phyloP scores from a whole-genome alignment of 2,113 vertebrate genomes.

The Heterotilapia buettikoferi region DNA sequence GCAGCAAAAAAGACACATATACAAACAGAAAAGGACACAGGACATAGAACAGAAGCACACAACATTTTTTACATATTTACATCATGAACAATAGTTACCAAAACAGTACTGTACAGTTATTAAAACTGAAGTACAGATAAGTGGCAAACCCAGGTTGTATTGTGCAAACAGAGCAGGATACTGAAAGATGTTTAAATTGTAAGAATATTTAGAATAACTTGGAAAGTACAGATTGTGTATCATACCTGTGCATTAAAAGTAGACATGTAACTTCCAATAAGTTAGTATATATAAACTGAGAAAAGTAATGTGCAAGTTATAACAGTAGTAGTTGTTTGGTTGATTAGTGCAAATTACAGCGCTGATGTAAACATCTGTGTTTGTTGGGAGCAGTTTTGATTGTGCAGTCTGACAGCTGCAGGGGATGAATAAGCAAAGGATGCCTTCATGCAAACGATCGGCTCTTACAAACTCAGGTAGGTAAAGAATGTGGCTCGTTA shows the following conservation, averaged over 20 bases:
- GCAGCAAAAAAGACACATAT: neutral
- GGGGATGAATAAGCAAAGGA: neutral
- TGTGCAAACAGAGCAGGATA: neutral
- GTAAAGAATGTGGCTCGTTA: neutral
- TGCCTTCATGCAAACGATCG: neutral
- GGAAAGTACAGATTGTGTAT: neutral
- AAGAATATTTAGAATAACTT: neutral
- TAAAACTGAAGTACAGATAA: neutral
- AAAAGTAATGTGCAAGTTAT: neutral
- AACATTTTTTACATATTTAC: accelerated
- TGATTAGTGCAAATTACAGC: neutral
- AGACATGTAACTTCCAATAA: neutral
- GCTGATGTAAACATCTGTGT: neutral
- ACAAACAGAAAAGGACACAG: neutral
- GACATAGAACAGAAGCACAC: neutral
- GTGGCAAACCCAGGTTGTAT: neutral
- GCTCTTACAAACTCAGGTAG: neutral
- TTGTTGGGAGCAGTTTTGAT: neutral
- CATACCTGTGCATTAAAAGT: neutral
- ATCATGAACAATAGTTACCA: neutral
- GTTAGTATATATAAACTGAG: neutral
- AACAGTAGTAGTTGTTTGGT: neutral
- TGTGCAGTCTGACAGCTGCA: neutral
- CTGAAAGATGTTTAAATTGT: neutral
- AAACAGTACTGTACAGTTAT: neutral